A percentile compares a stretch with the other conserved stretches of the same genome.
Evolutionary conservation across 2,888 invertebrate genomes (phyloP).

Genomic region (Dexiosoma caninum): DNA sequence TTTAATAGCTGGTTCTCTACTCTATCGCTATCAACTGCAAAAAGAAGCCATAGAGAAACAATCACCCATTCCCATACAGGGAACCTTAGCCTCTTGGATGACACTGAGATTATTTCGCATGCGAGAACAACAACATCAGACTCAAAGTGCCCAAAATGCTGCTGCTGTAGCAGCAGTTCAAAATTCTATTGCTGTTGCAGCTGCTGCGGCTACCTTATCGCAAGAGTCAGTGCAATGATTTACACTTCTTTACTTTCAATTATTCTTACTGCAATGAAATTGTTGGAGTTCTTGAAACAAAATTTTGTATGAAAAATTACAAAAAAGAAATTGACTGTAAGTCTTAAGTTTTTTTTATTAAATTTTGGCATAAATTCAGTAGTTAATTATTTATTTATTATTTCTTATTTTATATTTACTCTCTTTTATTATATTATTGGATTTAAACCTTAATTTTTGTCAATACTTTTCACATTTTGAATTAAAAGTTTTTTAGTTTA

Average conservation of each 20-base stretch:
- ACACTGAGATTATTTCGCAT: constrained; percentile 82
- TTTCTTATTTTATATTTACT: constrained; percentile 14
- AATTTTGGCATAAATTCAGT: constrained; percentile 73
- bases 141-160: constrained; percentile 67
- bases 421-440: no score
- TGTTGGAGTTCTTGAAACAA: neutral
- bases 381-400: constrained; percentile 61
- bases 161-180: constrained; percentile 64
- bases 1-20: constrained; percentile 88
- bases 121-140: constrained; percentile 74
- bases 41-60: constrained; percentile 81
- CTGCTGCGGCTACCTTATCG: constrained; percentile 63
- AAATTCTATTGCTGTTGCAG: constrained; percentile 63
- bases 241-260: neutral
- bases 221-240: constrained; percentile 73
- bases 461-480: constrained; percentile 5
- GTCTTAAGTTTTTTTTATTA: constrained; percentile 14
- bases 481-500: constrained; percentile 14
- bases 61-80: constrained; percentile 80
- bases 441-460: constrained; percentile 16
- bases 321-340: constrained; percentile 50
- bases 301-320: neutral
- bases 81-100: constrained; percentile 87
- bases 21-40: constrained; percentile 88
- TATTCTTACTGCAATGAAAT: neutral